Evolutionary conservation across 2,797 vertebrate species (phyloP), one percentile per base, ranked within the genome.

Genomic region (Enteromius anoplus): DNA sequence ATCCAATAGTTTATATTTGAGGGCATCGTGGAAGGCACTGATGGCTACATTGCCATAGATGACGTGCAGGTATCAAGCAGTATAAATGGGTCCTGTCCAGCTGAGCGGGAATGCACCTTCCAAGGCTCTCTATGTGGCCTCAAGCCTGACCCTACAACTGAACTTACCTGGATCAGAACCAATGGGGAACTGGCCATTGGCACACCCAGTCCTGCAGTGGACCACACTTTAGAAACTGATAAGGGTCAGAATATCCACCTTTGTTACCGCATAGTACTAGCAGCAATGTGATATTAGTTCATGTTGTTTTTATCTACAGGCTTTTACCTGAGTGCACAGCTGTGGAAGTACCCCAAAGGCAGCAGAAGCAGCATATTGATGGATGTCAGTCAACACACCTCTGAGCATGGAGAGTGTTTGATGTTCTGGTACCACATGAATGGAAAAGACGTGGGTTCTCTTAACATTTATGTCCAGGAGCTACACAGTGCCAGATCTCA

Each of bases 361-460:
- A 90, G 91, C 77, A 90, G 55, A 84, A 89, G 69, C 0, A 72
- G 88, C 1, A 88, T 94, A 75, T 69, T 80, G 82, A 93, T 91
- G 6, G 87, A 86, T 11, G 49, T 86, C 69, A 88, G 93, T 88
- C 89, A 91, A 49, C 88, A 93, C 11, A 93, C 93, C 1, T 86
- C 90, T 10, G 53, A 73, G 64, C 88, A 88, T 0, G 93, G 93
- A 14, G 93, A 94, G 81, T 95, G 95, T 82, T 90, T 94, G 34
- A 92, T 92, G 84, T 95, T 95, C 88, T 95, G 93, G 93, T 95
- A 94, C 87, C 89, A 94, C 89, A 95, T 95, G 94, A 91, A 91
- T 49, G 94, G 94, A 68, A 76, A 40, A 37, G 87, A 47, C 12
- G 86, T 90, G 7, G 93, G 93, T 11, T 86, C 90, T 55, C 91